Conservation (phyloP, 2,797 vertebrate genomes). For the Macropus fuliginosus region DNA sequence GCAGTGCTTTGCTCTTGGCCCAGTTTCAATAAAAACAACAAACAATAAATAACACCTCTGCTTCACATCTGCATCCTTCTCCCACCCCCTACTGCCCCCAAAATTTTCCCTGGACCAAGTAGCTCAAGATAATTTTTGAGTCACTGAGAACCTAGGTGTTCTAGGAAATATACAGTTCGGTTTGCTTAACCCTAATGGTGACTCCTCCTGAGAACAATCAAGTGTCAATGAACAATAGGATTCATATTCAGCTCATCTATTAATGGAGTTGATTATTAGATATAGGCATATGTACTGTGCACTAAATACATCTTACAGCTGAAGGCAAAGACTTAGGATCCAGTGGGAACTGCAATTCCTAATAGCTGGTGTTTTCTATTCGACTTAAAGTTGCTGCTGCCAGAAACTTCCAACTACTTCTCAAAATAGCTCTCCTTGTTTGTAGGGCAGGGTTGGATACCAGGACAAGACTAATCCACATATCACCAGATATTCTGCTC, state of each 20-base stretch:
- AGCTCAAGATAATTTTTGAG: not conserved
- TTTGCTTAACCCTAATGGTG: not conserved
- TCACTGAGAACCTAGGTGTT: not conserved
- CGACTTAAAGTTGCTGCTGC: not conserved
- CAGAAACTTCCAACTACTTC: not conserved
- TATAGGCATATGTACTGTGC: not conserved
- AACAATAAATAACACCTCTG: not conserved
- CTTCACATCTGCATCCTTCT: not conserved
- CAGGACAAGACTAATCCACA: not conserved
- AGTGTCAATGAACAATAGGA: not conserved
- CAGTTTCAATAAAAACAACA: not conserved
- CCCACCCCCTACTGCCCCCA: rapidly evolving
- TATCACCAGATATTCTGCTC: not conserved
- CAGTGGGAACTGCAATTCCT: not conserved
- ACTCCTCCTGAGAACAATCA: not conserved
- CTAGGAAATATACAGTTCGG: not conserved
- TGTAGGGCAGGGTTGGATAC: not conserved
- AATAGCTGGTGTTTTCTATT: not conserved
- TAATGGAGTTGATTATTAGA: not conserved
- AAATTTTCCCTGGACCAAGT: not conserved
- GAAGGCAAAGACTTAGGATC: not conserved
- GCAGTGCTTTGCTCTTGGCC: not conserved
- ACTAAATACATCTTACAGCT: not conserved
- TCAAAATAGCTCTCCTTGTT: not conserved
- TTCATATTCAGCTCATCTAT: not conserved